Evolutionary conservation across 2,888 invertebrate species (phyloP), one percentile per base, ranked within the genome.

Genomic region (Leptopilina myrica): DNA sequence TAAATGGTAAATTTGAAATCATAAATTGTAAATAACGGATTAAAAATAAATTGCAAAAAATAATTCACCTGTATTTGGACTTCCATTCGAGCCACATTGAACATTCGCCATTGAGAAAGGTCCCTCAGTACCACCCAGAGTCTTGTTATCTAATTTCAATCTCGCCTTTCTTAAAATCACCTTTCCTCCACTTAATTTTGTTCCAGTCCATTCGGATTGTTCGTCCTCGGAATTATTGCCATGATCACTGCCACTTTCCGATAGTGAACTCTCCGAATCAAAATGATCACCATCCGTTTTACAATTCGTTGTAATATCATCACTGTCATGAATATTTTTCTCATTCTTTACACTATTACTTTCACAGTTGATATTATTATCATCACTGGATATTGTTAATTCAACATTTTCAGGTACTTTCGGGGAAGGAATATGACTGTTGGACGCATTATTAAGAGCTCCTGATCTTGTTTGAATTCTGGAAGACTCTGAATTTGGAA

Each of bases 161-260:
- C 95, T 93, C 11, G 95, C 95, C 90, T 95, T 95, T 81, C 95
- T 93, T 76, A 95, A 93, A 79, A 96, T 95, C 40, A 95, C 94
- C 90, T 95, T 95, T 12, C 95, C 95, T 86, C 94, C 93, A 46
- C 93, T 91, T 65, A 94, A 88, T 84, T 94, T 94, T 82, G 88
- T 88, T 20, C 91, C 91, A 53, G 92, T 90, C 89, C 92, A 91
- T 66, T 91, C 90, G 0, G 91, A 88, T 66, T 92, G 92, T 79
- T 93, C 92, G 76, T 89, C 88, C 81, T 91, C 90, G 14, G 88
- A 88, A 62, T 88, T 86, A 84, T 89, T 87, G 80, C 88, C 88
- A 59, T 88, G 88, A 20, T 90, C 90, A 43, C 88, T 90, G 15
- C 85, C 88, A 76, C 87, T 90, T 76, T 90, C 90, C 4, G 89